Base-by-base conservation (phyloP, 2,888 invertebrate species). In the Neoaliturus tenellus region DNA sequence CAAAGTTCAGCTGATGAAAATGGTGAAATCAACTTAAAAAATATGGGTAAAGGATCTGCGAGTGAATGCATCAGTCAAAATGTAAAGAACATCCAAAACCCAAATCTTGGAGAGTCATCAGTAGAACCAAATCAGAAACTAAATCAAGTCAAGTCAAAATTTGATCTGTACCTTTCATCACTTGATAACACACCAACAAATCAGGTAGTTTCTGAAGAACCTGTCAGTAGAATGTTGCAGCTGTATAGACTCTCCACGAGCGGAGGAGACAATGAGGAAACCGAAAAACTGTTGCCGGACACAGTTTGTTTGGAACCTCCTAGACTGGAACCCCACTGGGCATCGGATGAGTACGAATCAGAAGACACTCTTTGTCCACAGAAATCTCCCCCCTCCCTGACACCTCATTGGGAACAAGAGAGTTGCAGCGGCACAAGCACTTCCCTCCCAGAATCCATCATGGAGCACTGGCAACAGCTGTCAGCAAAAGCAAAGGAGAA, bases 381-480 rank as follows among this genome's bases (percentile, higher is more conserved):
- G 39, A 20, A 39, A 33, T 75, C 75, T 28, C 78, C 78, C n/a
- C 78, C 78, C 2, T 55, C 48, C 1, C 55, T 78, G 31, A n/a
- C 35, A 2, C 78, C 78, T 0, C 78, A 78, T 28, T 78, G 78
- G 78, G 78, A 78, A 55, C 44, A 48, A 33, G 28, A 28, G 12
- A 78, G 78, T 23, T 39, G 41, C 20, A 78, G 78, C 20, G 78
- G 35, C 12, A 78, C 78, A 8, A 78, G 78, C 55, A 78, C 55
- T n/a, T 55, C 78, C n/a, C 55, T 78, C 10, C 78, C 78, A 8
- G 78, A 78, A 20, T 55, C 55, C 33, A 78, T 78, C 28, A 78
- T 78, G 78, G 31, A 14, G 1, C 78, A 78, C 20, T 78, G 78
- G 78, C 78, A 78, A 20, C 55, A 78, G 17, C 33, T 78, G 51